Conservation (phyloP, 2,888 invertebrate species). For the Laothoe populi region DNA sequence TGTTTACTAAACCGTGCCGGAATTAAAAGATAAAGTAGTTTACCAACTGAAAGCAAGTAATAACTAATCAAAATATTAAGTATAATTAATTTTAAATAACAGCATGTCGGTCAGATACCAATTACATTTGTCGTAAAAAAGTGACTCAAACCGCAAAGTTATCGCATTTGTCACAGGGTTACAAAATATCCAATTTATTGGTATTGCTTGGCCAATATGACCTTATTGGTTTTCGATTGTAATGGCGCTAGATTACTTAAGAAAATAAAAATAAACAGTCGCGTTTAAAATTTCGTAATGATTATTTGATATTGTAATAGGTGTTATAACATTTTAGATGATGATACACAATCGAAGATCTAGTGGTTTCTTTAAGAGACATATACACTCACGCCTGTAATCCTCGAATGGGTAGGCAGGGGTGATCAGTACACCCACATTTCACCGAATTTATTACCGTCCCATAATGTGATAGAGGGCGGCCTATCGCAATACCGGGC, state of each 20-base stretch:
- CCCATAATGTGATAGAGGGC: too few relatives aligned
- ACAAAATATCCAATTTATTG: slow-evolving; percentile 15
- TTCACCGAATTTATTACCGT: too few relatives aligned
- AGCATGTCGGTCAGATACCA: too few relatives aligned
- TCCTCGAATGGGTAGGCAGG: too few relatives aligned
- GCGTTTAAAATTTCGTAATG: slow-evolving; percentile 2
- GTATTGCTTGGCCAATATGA: slow-evolving; percentile 7
- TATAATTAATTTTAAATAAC: neutral
- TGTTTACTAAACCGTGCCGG: too few relatives aligned
- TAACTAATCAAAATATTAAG: neutral
- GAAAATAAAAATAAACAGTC: slow-evolving; percentile 21
- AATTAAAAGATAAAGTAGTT: too few relatives aligned
- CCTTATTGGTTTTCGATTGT: slow-evolving; percentile 13
- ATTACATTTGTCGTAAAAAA: neutral
- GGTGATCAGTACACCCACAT: too few relatives aligned
- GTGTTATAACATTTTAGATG: neutral
- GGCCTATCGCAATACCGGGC: too few relatives aligned
- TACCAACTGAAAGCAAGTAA: neutral
- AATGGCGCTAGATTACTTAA: slow-evolving; percentile 5
- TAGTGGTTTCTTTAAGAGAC: too few relatives aligned
- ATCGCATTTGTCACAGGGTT: slow-evolving; percentile 7
- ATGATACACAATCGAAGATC: neutral
- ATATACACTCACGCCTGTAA: too few relatives aligned
- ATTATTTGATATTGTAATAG: slow-evolving; percentile 15
- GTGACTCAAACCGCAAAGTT: neutral